These are phyloP conservation scores for Chrysodeixis includens DNA, from an alignment of 2,888 invertebrate genomes.

Conservation along the genomic window DNA sequence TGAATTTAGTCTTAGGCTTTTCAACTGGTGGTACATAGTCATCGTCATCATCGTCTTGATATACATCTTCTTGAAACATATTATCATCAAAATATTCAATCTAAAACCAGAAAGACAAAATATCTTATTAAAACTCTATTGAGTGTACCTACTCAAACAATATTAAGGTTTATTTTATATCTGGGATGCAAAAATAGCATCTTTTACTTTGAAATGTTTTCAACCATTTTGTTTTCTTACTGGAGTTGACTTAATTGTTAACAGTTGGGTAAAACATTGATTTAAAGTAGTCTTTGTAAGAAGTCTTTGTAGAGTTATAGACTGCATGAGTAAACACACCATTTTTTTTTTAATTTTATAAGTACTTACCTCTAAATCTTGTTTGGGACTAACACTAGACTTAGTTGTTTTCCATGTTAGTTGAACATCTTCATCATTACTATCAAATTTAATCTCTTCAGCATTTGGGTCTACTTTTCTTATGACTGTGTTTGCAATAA, in stretches of 20 bases:
- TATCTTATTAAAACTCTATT: too few relatives aligned
- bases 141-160: too few relatives aligned
- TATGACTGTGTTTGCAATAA: conserved; percentile 85
- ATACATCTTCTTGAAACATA: conserved; percentile 81
- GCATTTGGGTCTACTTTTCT: conserved; percentile 80
- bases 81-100: conserved; percentile 81
- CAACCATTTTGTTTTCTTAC: too few relatives aligned
- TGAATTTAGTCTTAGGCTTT: conserved; percentile 77
- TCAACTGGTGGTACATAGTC: conserved; percentile 81
- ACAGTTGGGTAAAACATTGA: too few relatives aligned
- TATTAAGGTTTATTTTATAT: too few relatives aligned
- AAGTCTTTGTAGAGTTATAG: too few relatives aligned
- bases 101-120: conserved; percentile 57
- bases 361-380: conserved; percentile 74
- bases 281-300: too few relatives aligned
- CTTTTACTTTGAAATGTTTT: too few relatives aligned
- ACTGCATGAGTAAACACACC: too few relatives aligned
- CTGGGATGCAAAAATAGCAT: too few relatives aligned
- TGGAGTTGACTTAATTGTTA: too few relatives aligned
- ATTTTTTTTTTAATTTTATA: too few relatives aligned
- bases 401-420: conserved; percentile 74
- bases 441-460: conserved; percentile 59
- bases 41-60: conserved; percentile 82
- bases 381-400: conserved; percentile 46
- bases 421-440: conserved; percentile 66